These are phyloP conservation scores for Vombatus ursinus DNA, from an alignment of 2,113 vertebrate genomes.

Conservation along the genomic window DNA sequence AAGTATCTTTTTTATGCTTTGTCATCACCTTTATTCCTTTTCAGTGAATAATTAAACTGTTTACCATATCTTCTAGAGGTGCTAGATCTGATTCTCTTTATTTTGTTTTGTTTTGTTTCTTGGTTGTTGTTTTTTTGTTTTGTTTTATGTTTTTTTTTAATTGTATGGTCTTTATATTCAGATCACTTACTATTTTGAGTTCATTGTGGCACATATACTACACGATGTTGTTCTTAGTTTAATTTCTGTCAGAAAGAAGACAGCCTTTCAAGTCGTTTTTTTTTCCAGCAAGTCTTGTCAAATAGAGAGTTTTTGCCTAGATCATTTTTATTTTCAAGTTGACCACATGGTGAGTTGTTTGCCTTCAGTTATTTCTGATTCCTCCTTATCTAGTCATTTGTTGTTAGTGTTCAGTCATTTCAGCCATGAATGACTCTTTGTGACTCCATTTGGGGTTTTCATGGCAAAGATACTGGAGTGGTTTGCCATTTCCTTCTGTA, in stretches of 20 bases:
- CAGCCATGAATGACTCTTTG: too few relatives aligned
- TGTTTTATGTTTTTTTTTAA: too few relatives aligned
- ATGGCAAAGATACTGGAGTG: too few relatives aligned
- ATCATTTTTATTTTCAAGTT: not conserved
- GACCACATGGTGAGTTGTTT: not conserved
- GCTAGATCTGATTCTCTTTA: not conserved
- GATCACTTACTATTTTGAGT: not conserved
- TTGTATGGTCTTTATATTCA: too few relatives aligned
- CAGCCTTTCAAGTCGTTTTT: not conserved
- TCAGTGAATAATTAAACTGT: not conserved
- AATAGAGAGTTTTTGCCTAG: not conserved
- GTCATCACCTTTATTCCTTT: not conserved
- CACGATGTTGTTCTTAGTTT: not conserved
- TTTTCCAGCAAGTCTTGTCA: not conserved
- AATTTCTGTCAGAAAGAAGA: not conserved
- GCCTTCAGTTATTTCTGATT: not conserved
- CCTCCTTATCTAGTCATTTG: not conserved
- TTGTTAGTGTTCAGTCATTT: too few relatives aligned
- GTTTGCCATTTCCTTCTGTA: too few relatives aligned
- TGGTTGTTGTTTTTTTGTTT: too few relatives aligned
- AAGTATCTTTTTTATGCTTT: not conserved
- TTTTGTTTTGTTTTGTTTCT: too few relatives aligned
- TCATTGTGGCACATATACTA: not conserved
- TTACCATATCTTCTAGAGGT: not conserved
- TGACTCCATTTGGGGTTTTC: too few relatives aligned